Evolutionary conservation across 2,797 vertebrate genomes (phyloP).

Genomic region (Sebastes dallii): DNA sequence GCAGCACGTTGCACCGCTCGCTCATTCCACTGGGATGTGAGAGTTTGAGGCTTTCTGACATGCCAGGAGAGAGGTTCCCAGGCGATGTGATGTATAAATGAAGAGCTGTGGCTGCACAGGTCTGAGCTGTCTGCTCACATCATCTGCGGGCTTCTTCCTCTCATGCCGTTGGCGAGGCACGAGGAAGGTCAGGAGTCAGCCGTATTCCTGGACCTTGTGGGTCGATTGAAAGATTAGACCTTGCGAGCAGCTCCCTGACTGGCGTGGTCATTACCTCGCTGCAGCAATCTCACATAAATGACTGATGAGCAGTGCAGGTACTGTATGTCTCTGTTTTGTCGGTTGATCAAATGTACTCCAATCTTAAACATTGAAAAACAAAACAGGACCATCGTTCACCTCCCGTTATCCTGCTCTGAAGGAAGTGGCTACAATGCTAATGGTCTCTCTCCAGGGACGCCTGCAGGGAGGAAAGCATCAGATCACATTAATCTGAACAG

Average conservation of each 20-base stretch:
- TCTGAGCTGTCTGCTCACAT: slow-evolving; percentile 63
- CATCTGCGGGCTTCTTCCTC: slow-evolving; percentile 28
- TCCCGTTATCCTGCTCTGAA: slow-evolving; percentile 38
- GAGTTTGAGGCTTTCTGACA: slow-evolving; percentile 48
- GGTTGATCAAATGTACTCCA: slow-evolving; percentile 9
- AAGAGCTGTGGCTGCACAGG: slow-evolving; percentile 52
- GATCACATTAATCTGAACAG: slow-evolving; percentile 67
- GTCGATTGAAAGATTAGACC: slow-evolving; percentile 24
- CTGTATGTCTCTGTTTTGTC: neutral
- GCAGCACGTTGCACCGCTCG: slow-evolving; percentile 14
- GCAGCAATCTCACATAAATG: slow-evolving; percentile 18
- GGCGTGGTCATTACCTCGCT: neutral
- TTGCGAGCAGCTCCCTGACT: slow-evolving; percentile 1
- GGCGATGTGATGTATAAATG: slow-evolving; percentile 60
- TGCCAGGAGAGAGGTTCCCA: slow-evolving; percentile 37
- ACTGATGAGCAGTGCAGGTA: neutral
- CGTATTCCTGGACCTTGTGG: slow-evolving; percentile 10
- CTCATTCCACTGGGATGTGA: slow-evolving; percentile 5
- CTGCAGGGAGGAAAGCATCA: slow-evolving; percentile 51
- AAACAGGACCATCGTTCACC: slow-evolving; percentile 26
- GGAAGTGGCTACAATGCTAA: slow-evolving; percentile 40
- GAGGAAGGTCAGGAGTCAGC: slow-evolving; percentile 45
- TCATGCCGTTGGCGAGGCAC: neutral
- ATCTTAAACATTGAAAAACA: slow-evolving; percentile 29
- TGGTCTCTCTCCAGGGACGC: slow-evolving; percentile 57